Percentiles rank a stretch among this genome's conserved stretches.
Conservation (phyloP, 2,888 invertebrate species). For the Panzeria rudis region DNA sequence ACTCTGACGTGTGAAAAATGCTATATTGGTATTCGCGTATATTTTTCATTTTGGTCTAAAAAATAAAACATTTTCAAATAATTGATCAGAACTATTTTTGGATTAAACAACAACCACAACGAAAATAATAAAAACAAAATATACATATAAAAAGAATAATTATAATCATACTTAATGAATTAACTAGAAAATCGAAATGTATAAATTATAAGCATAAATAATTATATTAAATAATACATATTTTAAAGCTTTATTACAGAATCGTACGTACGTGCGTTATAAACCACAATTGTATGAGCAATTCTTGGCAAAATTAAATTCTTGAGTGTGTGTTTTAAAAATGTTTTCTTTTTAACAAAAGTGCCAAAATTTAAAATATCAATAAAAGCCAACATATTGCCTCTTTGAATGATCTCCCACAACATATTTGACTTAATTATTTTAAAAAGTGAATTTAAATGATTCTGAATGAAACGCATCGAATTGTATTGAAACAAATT, state of each 20-base stretch:
- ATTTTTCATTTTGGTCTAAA: constrained; percentile 32
- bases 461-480: constrained; percentile 22
- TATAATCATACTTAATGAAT: constrained; percentile 53
- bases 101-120: constrained; percentile 61
- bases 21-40: constrained; percentile 19
- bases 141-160: constrained; percentile 23
- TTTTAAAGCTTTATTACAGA: constrained; percentile 39
- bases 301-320: constrained; percentile 25
- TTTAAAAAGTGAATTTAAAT: constrained; percentile 36
- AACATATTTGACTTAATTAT: not conserved
- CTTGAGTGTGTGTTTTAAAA: not conserved
- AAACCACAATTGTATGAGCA: constrained; percentile 16
- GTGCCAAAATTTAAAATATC: constrained; percentile 41
- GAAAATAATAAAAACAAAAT: constrained; percentile 22
- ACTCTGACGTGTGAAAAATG: constrained; percentile 68
- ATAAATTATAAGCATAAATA: constrained; percentile 30
- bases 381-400: constrained; percentile 34
- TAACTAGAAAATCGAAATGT: constrained; percentile 44
- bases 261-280: constrained; percentile 14
- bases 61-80: constrained; percentile 64
- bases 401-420: constrained; percentile 37
- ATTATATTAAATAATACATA: constrained; percentile 8
- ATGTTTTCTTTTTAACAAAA: constrained; percentile 20
- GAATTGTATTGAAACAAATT: constrained; percentile 22
- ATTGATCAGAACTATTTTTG: constrained; percentile 72